phyloP scores from a whole-genome alignment of 2,888 invertebrate species.

The Hirtodrosophila confusa region DNA sequence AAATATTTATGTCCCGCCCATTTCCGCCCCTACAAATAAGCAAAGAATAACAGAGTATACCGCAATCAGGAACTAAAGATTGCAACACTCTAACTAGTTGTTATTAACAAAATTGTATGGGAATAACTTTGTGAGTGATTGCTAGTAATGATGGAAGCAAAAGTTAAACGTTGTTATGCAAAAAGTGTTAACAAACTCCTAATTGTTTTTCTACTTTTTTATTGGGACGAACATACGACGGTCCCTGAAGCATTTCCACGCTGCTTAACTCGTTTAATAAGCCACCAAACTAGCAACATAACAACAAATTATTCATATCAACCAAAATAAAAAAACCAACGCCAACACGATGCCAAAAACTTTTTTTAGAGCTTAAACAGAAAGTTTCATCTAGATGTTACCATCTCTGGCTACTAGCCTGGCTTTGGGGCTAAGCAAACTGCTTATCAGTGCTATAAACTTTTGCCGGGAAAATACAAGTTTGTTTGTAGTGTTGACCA shows the following conservation, averaged over 20 bases:
- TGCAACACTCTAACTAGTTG: too few relatives aligned
- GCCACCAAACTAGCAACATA: conserved; percentile 15
- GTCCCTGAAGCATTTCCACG: conserved; percentile 5
- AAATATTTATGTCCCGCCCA: too few relatives aligned
- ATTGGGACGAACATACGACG: conserved; percentile 4
- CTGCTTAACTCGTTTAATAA: conserved; percentile 24
- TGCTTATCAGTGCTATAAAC: conserved; percentile 56
- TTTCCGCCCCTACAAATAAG: too few relatives aligned
- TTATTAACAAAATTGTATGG: too few relatives aligned
- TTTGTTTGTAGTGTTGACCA: conserved; percentile 52
- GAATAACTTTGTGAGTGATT: too few relatives aligned
- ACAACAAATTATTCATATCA: conserved; percentile 26
- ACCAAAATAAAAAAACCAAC: conserved; percentile 18
- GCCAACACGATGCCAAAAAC: conserved; percentile 30
- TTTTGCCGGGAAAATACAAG: conserved; percentile 48
- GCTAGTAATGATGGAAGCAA: too few relatives aligned
- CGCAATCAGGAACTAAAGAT: too few relatives aligned
- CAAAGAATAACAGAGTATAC: too few relatives aligned
- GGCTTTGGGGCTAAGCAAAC: conserved; percentile 39
- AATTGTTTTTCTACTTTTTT: conserved; percentile 13
- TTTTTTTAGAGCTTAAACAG: conserved; percentile 43
- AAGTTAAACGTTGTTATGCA: too few relatives aligned
- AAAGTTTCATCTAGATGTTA: conserved; percentile 59
- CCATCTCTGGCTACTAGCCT: conserved; percentile 2
- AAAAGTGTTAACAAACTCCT: conserved; percentile 3